phyloP scores from a whole-genome alignment of 2,888 invertebrate species.

The Priocnemis perturbator region DNA sequence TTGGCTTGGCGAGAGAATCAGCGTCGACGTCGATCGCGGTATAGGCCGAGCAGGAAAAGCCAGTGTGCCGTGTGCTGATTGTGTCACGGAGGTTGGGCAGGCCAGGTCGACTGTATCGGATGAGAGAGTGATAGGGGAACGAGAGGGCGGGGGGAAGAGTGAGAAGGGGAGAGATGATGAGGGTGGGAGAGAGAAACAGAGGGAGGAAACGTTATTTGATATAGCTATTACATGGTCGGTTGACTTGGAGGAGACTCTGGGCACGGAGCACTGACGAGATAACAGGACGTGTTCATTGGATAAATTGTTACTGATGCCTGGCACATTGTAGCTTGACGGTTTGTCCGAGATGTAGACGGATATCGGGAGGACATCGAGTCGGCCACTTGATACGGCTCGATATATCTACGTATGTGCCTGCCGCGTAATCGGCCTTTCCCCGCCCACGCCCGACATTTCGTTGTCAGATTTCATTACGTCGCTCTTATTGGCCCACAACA shows the following conservation, averaged over 20 bases:
- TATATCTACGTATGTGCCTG: no score
- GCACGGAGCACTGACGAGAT: slow-evolving; percentile 31
- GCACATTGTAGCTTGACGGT: not conserved
- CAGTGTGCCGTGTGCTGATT: slow-evolving; percentile 9
- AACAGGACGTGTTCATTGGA: slow-evolving; percentile 50
- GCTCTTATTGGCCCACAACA: no score
- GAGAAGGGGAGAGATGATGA: not conserved
- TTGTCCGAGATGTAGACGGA: no score
- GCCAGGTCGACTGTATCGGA: slow-evolving; percentile 5
- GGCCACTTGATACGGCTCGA: no score
- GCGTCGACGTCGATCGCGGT: slow-evolving; percentile 7
- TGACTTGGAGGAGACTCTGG: slow-evolving; percentile 24
- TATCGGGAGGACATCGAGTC: no score
- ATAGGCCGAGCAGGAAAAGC: slow-evolving; percentile 12
- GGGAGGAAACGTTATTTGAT: slow-evolving; percentile 33
- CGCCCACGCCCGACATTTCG: no score
- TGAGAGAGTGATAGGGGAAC: slow-evolving; percentile 6
- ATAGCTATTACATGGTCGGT: slow-evolving; percentile 37
- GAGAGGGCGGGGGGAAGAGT: not conserved
- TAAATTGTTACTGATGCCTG: slow-evolving; percentile 49
- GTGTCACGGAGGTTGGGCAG: not conserved
- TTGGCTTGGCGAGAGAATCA: slow-evolving; percentile 23
- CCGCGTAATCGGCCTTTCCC: no score
- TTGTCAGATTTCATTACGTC: no score
- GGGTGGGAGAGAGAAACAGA: slow-evolving; percentile 8